A percentile compares a stretch with the other conserved stretches of the same genome.
Evolutionary conservation across 2,113 vertebrate species (phyloP).

Genomic region (Nesoenas mayeri): DNA sequence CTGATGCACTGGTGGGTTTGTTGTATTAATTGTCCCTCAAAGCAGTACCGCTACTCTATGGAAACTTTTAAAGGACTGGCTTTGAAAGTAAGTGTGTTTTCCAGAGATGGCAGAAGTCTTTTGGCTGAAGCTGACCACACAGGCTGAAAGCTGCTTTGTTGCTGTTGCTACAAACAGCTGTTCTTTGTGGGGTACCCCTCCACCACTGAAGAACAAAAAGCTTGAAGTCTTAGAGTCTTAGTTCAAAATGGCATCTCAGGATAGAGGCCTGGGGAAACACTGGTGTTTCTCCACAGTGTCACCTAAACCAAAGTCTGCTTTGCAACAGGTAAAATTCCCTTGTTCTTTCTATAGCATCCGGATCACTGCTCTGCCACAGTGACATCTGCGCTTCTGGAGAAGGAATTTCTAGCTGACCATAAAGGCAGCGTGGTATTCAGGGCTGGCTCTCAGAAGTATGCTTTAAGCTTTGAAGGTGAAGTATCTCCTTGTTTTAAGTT

Average conservation of each 20-base stretch:
- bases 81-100: background rate
- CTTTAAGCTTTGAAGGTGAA: slow-evolving; percentile 79
- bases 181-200: background rate
- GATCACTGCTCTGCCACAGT: slow-evolving; percentile 61
- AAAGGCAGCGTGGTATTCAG: slow-evolving; percentile 56
- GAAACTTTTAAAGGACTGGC: background rate
- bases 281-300: background rate
- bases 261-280: background rate
- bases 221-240: background rate
- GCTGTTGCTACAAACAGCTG: background rate
- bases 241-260: background rate
- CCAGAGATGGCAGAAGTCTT: background rate
- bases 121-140: background rate
- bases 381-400: slow-evolving; percentile 77
- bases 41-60: background rate
- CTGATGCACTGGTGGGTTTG: background rate
- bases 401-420: slow-evolving; percentile 53
- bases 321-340: background rate
- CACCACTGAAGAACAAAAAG: accelerated
- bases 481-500: background rate
- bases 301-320: background rate
- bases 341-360: slow-evolving; percentile 67
- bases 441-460: slow-evolving; percentile 77
- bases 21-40: background rate
- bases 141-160: background rate